phyloP scores from a whole-genome alignment of 2,888 invertebrate species.

The Agriopis leucophaearia region DNA sequence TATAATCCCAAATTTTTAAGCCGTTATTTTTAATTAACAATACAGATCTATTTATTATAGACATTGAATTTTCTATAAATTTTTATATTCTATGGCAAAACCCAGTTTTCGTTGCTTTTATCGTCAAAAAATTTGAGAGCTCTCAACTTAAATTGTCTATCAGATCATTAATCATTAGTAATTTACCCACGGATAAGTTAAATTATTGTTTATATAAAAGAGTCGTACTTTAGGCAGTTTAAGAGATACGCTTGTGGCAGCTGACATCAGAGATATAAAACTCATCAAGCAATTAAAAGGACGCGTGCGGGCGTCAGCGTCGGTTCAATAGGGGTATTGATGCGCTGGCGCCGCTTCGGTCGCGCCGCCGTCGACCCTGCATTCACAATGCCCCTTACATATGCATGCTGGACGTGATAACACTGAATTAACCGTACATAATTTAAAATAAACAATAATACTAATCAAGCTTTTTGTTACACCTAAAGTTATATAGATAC shows the following conservation, averaged over 20 bases:
- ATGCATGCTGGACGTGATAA: conserved; percentile 37
- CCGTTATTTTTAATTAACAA: no score
- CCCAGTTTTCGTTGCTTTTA: no score
- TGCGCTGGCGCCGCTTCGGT: conserved; percentile 53
- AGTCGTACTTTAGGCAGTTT: conserved; percentile 39
- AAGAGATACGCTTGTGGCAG: conserved; percentile 41
- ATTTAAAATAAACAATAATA: conserved; percentile 4
- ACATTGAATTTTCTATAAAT: no score
- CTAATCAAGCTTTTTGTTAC: background rate
- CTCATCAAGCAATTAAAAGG: conserved; percentile 65
- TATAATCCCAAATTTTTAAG: no score
- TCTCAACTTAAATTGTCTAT: background rate
- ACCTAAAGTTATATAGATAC: no score
- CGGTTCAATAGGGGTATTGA: conserved; percentile 68
- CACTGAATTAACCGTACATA: conserved; percentile 14
- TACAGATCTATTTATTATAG: no score
- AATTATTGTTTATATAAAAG: conserved; percentile 16
- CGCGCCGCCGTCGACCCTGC: conserved; percentile 55
- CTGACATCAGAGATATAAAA: conserved; percentile 61
- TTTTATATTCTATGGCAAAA: no score
- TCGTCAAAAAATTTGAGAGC: no score
- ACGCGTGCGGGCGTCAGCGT: conserved; percentile 66
- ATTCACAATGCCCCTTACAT: conserved; percentile 43
- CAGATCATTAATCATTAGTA: background rate
- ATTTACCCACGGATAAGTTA: background rate